Conservation (phyloP, 2,797 vertebrate genomes). For the Megalops cyprinoides region DNA sequence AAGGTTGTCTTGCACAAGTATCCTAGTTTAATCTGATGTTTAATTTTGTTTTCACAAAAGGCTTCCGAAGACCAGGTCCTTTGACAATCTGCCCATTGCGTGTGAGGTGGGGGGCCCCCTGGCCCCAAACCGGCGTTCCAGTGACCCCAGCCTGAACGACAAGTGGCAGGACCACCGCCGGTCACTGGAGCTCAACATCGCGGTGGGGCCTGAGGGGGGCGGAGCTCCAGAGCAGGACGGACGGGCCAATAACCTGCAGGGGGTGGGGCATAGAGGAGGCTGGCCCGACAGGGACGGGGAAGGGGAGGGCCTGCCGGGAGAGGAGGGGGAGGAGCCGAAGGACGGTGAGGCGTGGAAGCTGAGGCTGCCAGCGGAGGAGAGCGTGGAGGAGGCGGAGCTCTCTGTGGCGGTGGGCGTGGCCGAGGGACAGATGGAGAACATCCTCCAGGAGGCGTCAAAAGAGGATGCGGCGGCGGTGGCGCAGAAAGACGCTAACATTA, state of each 20-base stretch:
- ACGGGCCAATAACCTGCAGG: slow-evolving; percentile 47
- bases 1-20: background rate
- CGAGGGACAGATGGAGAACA: slow-evolving; percentile 93
- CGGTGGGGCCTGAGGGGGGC: slow-evolving; percentile 72
- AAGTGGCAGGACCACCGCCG: slow-evolving; percentile 97
- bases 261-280: slow-evolving; percentile 62
- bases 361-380: slow-evolving; percentile 34
- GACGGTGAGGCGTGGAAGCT: slow-evolving; percentile 22
- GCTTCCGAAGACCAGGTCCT: slow-evolving; percentile 94
- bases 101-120: slow-evolving; percentile 84
- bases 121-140: slow-evolving; percentile 86
- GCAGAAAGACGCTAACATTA: slow-evolving; percentile 43
- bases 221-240: slow-evolving; percentile 64
- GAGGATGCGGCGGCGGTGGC: slow-evolving; percentile 74
- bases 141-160: slow-evolving; percentile 94
- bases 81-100: slow-evolving; percentile 91
- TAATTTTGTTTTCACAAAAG: slow-evolving; percentile 63
- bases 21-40: slow-evolving; percentile 21
- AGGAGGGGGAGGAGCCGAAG: slow-evolving; percentile 37
- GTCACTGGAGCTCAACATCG: slow-evolving; percentile 88
- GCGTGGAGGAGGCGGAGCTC: slow-evolving; percentile 75
- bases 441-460: slow-evolving; percentile 91
- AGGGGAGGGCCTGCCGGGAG: slow-evolving; percentile 55
- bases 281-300: slow-evolving; percentile 56
- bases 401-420: slow-evolving; percentile 87